Conservation (phyloP, 2,797 vertebrate species). For the Gobio occitaniae region DNA sequence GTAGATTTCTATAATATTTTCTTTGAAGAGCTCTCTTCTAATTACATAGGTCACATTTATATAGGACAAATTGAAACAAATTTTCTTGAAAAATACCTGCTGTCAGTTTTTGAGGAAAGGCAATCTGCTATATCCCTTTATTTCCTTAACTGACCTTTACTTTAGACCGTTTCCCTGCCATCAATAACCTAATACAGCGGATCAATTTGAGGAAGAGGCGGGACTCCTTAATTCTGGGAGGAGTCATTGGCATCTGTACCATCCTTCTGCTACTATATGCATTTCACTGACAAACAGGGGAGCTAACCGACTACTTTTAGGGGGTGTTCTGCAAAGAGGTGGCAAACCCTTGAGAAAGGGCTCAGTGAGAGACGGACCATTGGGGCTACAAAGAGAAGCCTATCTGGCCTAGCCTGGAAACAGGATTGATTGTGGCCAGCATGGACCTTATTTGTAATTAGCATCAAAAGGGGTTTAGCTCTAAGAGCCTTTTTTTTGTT, state of each 20-base stretch:
- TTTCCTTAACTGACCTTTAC: slow-evolving; percentile 66
- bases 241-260: slow-evolving; percentile 91
- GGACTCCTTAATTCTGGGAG: slow-evolving; percentile 93
- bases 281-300: slow-evolving; percentile 87
- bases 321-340: slow-evolving; percentile 61
- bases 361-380: slow-evolving; percentile 61
- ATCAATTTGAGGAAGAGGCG: slow-evolving; percentile 95
- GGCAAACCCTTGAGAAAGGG: slow-evolving; percentile 57
- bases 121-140: not conserved
- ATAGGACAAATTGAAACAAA: not conserved
- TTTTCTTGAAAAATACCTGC: not conserved
- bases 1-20: not conserved
- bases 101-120: not conserved
- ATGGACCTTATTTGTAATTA: slow-evolving; percentile 73
- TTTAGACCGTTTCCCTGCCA: slow-evolving; percentile 93
- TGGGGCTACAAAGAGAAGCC: slow-evolving; percentile 65
- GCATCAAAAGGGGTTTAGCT: slow-evolving; percentile 64
- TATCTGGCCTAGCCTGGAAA: slow-evolving; percentile 69
- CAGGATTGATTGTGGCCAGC: slow-evolving; percentile 63
- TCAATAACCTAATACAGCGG: slow-evolving; percentile 96
- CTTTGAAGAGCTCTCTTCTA: not conserved
- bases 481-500: slow-evolving; percentile 55
- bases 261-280: slow-evolving; percentile 94
- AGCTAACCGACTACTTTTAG: slow-evolving; percentile 64
- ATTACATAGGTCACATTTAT: not conserved